These are phyloP conservation scores for Erebia ligea DNA, from an alignment of 2,888 invertebrate genomes.

Conservation along the genomic window DNA sequence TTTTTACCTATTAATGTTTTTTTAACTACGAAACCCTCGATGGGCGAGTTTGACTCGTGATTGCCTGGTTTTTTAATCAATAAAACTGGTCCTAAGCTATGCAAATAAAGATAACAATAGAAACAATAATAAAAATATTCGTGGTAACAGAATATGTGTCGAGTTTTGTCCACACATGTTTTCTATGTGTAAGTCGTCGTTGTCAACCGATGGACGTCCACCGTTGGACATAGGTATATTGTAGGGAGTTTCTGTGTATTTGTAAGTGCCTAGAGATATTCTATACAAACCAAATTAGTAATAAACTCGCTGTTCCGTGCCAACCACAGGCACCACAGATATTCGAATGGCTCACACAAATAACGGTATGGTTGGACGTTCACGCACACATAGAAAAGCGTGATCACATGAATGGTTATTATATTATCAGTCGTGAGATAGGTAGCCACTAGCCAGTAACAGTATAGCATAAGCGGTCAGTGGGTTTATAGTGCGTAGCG, in stretches of 20 bases:
- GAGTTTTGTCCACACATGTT: not conserved
- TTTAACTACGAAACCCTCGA: no score
- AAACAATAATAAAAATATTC: not conserved
- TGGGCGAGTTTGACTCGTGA: no score
- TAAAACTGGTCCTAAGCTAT: no score
- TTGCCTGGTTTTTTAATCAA: no score
- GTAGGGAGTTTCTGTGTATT: no score
- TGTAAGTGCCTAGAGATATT: not conserved
- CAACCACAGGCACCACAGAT: not conserved
- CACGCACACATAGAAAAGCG: not conserved
- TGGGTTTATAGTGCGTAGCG: not conserved
- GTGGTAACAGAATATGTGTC: not conserved
- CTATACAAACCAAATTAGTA: not conserved
- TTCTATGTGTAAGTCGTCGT: not conserved
- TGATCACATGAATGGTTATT: constrained; percentile 8
- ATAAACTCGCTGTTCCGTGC: no score
- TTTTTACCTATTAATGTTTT: no score
- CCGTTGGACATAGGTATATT: no score
- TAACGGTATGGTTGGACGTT: not conserved
- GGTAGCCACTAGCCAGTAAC: not conserved
- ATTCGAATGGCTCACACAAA: not conserved
- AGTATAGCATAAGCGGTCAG: not conserved
- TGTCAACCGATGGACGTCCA: no score
- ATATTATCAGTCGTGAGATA: not conserved
- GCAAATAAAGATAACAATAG: not conserved